Percentiles rank a stretch among this genome's conserved stretches.
Evolutionary conservation across 2,113 vertebrate species (phyloP).

Genomic region (Nerophis lumbriciformis): DNA sequence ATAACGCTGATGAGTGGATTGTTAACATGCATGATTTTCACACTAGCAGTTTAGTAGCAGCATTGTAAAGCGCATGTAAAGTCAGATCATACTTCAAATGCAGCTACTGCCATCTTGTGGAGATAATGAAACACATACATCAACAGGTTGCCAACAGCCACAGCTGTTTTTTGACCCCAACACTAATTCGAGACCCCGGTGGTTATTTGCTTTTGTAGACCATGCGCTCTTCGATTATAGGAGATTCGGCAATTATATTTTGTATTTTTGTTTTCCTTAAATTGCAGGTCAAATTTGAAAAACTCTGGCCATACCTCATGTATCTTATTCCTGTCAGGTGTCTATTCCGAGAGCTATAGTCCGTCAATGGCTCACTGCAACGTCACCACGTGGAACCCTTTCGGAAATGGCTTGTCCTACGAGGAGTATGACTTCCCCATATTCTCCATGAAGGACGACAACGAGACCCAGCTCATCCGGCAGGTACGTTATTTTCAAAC

Average conservation of each 20-base stretch:
- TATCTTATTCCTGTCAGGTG: slow-evolving; percentile 59
- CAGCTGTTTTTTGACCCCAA: too few species aligned
- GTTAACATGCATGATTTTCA: too few species aligned
- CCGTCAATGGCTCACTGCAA: slow-evolving; percentile 79
- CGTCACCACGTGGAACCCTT: slow-evolving; percentile 75
- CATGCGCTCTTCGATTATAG: too few species aligned
- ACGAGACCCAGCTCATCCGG: slow-evolving; percentile 81
- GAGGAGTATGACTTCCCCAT: slow-evolving; percentile 90
- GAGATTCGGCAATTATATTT: background rate
- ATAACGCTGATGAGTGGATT: too few species aligned
- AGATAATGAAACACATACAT: too few species aligned
- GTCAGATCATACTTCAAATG: too few species aligned
- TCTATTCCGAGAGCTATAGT: slow-evolving; percentile 78
- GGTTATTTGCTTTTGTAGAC: too few species aligned
- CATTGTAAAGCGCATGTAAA: too few species aligned
- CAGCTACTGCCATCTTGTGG: too few species aligned
- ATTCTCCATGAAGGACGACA: slow-evolving; percentile 86
- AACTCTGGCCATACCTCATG: background rate
- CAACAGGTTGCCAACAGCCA: too few species aligned
- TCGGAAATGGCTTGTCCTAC: slow-evolving; percentile 80
- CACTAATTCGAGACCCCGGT: too few species aligned
- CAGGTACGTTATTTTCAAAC: slow-evolving; percentile 71
- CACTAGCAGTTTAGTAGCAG: too few species aligned
- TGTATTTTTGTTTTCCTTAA: background rate
- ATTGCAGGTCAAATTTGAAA: background rate